phyloP scores from a whole-genome alignment of 2,113 vertebrate genomes.

The Calidris pugnax region DNA sequence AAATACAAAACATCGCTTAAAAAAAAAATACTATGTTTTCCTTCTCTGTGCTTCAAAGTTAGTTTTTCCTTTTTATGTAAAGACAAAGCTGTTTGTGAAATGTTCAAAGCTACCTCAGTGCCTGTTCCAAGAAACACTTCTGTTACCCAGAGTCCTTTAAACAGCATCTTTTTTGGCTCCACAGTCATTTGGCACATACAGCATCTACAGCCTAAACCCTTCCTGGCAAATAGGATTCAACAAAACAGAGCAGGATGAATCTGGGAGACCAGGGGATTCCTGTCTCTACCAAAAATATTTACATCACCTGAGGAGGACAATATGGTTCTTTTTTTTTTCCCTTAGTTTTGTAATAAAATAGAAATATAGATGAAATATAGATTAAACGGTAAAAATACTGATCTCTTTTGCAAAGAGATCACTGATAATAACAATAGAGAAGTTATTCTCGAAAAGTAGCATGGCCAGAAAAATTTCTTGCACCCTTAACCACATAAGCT shows the following conservation, averaged over 20 bases:
- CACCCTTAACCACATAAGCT: background rate
- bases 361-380: background rate
- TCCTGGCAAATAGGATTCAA: background rate
- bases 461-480: background rate
- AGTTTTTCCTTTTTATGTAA: background rate
- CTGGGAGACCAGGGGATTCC: background rate
- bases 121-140: background rate
- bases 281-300: background rate
- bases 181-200: background rate
- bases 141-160: background rate
- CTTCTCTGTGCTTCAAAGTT: background rate
- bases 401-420: background rate
- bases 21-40: background rate
- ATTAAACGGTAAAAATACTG: background rate
- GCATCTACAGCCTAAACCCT: background rate
- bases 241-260: background rate
- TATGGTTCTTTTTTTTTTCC: background rate
- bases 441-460: background rate
- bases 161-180: background rate
- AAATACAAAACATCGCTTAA: background rate
- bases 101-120: background rate
- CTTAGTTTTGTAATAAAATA: background rate
- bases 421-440: background rate
- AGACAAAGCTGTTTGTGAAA: background rate
- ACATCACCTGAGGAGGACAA: background rate